Conservation (phyloP, 30 jellyfish, hydroid and myxozoan genomes). For the Aurelia sp. region DNA sequence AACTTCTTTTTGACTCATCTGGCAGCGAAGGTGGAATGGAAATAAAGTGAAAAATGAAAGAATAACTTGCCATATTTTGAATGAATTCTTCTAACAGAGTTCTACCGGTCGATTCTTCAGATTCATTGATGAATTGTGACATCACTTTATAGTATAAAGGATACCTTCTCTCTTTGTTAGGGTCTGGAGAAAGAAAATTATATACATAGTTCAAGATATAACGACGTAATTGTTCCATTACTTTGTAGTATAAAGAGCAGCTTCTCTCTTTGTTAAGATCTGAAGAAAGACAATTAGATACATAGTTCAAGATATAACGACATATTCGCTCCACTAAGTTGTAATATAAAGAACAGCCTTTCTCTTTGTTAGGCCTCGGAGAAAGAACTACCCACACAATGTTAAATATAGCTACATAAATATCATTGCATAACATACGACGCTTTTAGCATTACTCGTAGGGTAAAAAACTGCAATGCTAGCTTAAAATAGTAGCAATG, state of each 20-base stretch:
- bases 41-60: too few species aligned
- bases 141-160: constrained; percentile 8
- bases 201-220: background rate
- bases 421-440: too few species aligned
- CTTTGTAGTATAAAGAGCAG: too few species aligned
- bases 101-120: background rate
- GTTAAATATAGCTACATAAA: background rate
- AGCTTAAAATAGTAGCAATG: too few species aligned
- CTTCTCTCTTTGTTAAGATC: too few species aligned
- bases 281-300: background rate
- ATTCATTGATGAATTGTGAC: background rate
- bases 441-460: too few species aligned
- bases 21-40: too few species aligned
- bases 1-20: too few species aligned
- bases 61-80: background rate
- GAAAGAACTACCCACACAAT: too few species aligned
- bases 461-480: too few species aligned
- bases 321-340: background rate
- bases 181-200: background rate
- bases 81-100: constrained; percentile 1
- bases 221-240: background rate
- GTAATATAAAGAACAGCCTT: too few species aligned
- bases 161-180: background rate
- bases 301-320: background rate
- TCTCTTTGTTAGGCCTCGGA: too few species aligned